These are phyloP conservation scores for Dyspetes luteomarginatus DNA, from an alignment of 2,888 invertebrate species.

Conservation along the genomic window DNA sequence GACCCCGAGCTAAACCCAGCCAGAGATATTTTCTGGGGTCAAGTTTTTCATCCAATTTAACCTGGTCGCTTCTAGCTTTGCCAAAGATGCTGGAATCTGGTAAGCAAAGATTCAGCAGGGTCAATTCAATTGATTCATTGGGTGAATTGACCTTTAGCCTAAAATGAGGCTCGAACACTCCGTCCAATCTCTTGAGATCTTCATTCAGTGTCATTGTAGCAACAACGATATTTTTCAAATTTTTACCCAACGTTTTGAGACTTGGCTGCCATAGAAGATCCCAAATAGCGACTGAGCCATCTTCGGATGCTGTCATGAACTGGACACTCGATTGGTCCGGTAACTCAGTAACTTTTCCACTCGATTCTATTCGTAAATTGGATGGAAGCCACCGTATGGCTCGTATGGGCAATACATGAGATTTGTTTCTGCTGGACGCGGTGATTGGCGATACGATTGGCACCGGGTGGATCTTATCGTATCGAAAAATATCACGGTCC, in stretches of 20 bases:
- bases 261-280: constrained; percentile 77
- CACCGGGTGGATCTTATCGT: neutral
- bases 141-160: constrained; percentile 51
- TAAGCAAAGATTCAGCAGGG: constrained; percentile 67
- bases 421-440: constrained; percentile 71
- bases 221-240: constrained; percentile 55
- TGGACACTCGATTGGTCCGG: constrained; percentile 69
- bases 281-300: constrained; percentile 80
- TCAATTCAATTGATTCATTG: constrained; percentile 56
- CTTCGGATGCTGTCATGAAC: constrained; percentile 78
- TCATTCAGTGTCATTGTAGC: constrained; percentile 61
- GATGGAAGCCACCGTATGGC: constrained; percentile 79
- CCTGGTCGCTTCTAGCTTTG: constrained; percentile 13
- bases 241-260: constrained; percentile 63
- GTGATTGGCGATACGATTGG: constrained; percentile 54
- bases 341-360: constrained; percentile 71
- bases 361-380: constrained; percentile 68
- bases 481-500: constrained; percentile 31
- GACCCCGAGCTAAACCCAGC: constrained; percentile 77
- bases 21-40: constrained; percentile 68
- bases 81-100: constrained; percentile 53
- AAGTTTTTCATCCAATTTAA: constrained; percentile 28
- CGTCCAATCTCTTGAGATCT: constrained; percentile 72
- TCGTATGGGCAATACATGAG: constrained; percentile 74
- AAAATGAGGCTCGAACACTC: constrained; percentile 77